Evolutionary conservation across 1,140 invertebrate genomes (phyloP).

Genomic region (Rhopalosiphum padi): DNA sequence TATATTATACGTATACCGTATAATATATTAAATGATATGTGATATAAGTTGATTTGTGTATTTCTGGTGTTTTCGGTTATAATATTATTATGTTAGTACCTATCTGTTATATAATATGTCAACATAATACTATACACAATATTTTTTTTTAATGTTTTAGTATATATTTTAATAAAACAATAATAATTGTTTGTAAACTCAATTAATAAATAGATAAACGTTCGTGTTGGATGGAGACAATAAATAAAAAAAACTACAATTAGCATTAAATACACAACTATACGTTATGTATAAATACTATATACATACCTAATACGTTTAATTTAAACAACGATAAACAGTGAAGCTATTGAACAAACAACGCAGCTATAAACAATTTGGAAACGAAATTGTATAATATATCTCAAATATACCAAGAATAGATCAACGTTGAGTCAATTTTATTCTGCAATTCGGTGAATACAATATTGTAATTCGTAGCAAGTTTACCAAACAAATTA

Average conservation of each 20-base stretch:
- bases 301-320: not conserved
- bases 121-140: not conserved
- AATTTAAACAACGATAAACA: not conserved
- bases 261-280: not conserved
- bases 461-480: not conserved
- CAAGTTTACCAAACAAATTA: not conserved
- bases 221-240: not conserved
- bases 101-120: not conserved
- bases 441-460: not conserved
- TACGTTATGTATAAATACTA: not conserved
- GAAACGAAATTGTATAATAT: not conserved
- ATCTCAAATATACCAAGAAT: not conserved
- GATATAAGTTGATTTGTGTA: not conserved
- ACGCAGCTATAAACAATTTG: not conserved
- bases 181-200: not conserved
- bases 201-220: not conserved
- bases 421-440: not conserved
- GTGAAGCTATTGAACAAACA: not conserved
- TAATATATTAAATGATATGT: not conserved
- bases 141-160: not conserved
- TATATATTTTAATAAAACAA: not conserved
- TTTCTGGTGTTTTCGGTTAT: not conserved
- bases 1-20: not conserved
- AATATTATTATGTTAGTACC: not conserved
- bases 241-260: not conserved